phyloP scores from a whole-genome alignment of 2,888 invertebrate genomes.

The Platycnemis pennipes region DNA sequence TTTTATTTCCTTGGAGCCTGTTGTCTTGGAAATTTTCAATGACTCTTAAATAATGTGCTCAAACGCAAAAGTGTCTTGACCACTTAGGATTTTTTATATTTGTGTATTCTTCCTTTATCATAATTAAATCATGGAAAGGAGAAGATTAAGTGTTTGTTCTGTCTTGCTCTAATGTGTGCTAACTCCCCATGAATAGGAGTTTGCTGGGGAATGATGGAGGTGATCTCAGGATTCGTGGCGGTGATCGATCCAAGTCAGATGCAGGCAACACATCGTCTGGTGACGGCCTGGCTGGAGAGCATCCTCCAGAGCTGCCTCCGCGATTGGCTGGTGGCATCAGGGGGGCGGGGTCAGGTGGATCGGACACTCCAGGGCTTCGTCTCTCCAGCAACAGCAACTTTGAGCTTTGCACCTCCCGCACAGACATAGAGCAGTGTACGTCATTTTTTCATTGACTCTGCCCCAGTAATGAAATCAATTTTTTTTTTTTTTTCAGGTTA shows the following conservation, averaged over 20 bases:
- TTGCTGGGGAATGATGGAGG: conserved; percentile 60
- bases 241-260: conserved; percentile 69
- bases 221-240: conserved; percentile 66
- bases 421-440: conserved; percentile 77
- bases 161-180: neutral
- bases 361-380: conserved; percentile 81
- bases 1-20: no score
- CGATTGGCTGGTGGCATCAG: conserved; percentile 79
- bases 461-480: no score
- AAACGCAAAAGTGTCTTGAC: no score
- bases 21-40: no score
- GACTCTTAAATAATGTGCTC: no score
- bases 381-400: conserved; percentile 88
- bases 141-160: neutral
- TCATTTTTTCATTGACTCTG: neutral
- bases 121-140: no score
- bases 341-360: conserved; percentile 72
- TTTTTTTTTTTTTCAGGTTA: no score
- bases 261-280: conserved; percentile 33
- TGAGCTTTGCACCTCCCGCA: conserved; percentile 81
- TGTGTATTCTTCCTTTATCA: no score
- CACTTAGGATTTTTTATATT: no score
- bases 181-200: conserved; percentile 36
- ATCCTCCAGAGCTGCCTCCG: conserved; percentile 91
- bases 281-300: conserved; percentile 74